Base-by-base conservation (phyloP, 2,113 vertebrate genomes). In the Dryoscopus gambensis region DNA sequence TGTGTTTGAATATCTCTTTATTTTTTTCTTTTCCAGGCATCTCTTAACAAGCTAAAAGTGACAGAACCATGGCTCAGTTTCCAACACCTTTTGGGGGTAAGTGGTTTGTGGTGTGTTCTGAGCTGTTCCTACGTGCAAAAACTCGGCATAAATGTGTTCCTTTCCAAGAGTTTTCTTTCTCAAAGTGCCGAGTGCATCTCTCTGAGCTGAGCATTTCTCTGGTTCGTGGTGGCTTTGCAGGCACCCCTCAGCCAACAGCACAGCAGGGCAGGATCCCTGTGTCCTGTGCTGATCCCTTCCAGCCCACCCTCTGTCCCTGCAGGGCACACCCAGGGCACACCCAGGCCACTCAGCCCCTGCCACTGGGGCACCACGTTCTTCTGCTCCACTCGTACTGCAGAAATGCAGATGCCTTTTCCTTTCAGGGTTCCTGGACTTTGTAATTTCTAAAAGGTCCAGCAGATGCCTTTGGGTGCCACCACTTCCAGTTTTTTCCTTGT, bases 21-120 rank as follows among this genome's bases (percentile, higher is more conserved):
- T 27, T 25, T 23, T 52, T 65, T 82, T 10, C 12, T 87, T 83
- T 97, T 95, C 28, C 94, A 98, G 98, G 95, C 89, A 74, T 95
- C 95, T 18, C 27, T 94, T 97, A 98, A 96, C 85, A 91, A 98
- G 97, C 91, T 94, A 89, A 96, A 98, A 98, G 98, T 96, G 96
- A 98, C 97, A 98, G 98, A 99, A 99, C 96, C 98, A 99, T 99
- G 99, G 99, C 99, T 98, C 99, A 99, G 98, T 99, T 99, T 98
- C 98, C 99, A 96, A 98, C 99, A 96, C 96, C 99, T 97, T 99
- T 99, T 98, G 98, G 98, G 98, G 99, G 99, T 99, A 97, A 99
- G 99, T 96, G 73, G 5, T 81, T 96, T 50, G 31, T 60, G 30
- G 22, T 84, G 42, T 70, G 21, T n/a, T 82, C 53, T 57, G 28